These are phyloP conservation scores for Aldabrachelys gigantea DNA, from an alignment of 2,113 vertebrate species.

Conservation along the genomic window DNA sequence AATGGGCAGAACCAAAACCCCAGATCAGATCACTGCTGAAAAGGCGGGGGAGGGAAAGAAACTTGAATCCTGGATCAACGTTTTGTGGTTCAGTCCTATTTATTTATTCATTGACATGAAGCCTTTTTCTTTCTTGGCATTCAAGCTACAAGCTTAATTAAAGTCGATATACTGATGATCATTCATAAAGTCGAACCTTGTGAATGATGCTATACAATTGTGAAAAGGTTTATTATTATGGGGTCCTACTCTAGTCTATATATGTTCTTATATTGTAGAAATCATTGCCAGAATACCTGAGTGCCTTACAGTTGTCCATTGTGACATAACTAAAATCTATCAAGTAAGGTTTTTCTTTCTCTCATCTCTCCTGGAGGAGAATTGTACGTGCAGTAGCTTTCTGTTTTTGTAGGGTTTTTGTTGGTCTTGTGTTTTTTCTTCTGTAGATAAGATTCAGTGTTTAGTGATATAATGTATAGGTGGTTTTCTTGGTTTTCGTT, in stretches of 20 bases:
- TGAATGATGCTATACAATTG: neutral
- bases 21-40: fast-evolving
- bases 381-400: neutral
- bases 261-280: neutral
- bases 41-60: neutral
- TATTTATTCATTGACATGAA: neutral
- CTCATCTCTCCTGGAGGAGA: neutral
- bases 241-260: neutral
- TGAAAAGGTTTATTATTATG: neutral
- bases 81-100: neutral
- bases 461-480: neutral
- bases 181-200: neutral
- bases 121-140: neutral
- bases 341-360: neutral
- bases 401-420: neutral
- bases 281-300: neutral
- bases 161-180: neutral
- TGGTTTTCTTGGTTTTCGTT: neutral
- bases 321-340: slow-evolving; percentile 33
- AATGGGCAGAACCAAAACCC: neutral
- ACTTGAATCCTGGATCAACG: neutral
- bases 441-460: neutral
- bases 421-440: slow-evolving; percentile 2
- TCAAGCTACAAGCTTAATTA: neutral
- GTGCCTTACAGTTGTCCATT: neutral